Percentiles rank a stretch among this genome's conserved stretches.
These are phyloP conservation scores for Hipposideros armiger DNA, from an alignment of 2,113 vertebrate genomes.

Conservation along the genomic window DNA sequence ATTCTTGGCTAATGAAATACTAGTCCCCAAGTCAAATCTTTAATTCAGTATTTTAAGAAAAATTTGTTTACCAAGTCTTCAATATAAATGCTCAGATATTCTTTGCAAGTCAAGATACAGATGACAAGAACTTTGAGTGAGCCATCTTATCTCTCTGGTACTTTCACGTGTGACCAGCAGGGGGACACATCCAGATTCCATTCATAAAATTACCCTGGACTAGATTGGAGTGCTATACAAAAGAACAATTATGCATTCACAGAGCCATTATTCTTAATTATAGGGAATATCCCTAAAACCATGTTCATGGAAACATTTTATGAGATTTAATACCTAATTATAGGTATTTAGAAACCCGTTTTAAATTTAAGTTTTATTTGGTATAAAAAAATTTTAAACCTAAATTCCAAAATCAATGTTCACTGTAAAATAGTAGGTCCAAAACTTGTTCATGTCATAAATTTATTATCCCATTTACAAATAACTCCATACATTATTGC, in stretches of 20 bases:
- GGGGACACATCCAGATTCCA: slow-evolving; percentile 62
- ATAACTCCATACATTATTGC: not conserved
- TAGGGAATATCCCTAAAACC: not conserved
- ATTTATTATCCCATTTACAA: slow-evolving; percentile 1
- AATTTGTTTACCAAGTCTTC: not conserved
- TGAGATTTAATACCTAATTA: not conserved
- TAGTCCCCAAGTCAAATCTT: not conserved
- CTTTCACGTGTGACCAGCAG: slow-evolving; percentile 72
- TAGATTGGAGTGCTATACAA: not conserved
- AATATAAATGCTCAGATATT: not conserved
- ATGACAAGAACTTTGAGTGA: slow-evolving; percentile 1
- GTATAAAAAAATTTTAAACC: slow-evolving; percentile 22
- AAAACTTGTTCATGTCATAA: not conserved
- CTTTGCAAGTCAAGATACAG: slow-evolving; percentile 16
- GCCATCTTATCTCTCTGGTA: not conserved
- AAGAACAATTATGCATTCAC: slow-evolving; percentile 8
- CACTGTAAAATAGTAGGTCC: not conserved
- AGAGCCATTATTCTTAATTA: slow-evolving; percentile 14
- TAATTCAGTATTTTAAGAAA: slow-evolving; percentile 51
- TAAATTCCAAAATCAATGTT: slow-evolving; percentile 57
- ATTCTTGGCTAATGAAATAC: not conserved
- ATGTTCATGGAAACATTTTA: slow-evolving; percentile 41
- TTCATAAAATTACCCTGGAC: not conserved
- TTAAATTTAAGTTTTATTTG: slow-evolving; percentile 62
- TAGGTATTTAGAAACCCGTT: not conserved